These are phyloP conservation scores for Hyla sarda DNA, from an alignment of 2,113 vertebrate species.

Conservation along the genomic window DNA sequence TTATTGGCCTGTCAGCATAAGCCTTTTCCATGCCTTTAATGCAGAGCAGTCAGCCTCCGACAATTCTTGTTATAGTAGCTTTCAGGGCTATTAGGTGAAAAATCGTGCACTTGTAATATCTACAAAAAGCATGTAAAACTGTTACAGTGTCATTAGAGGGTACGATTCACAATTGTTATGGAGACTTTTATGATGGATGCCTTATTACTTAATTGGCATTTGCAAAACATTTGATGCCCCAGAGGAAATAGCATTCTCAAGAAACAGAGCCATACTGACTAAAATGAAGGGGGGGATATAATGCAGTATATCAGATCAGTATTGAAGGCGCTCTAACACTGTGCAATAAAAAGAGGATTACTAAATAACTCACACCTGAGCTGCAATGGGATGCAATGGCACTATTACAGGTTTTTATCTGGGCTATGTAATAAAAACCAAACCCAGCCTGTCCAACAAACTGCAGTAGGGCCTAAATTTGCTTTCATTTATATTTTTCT, in stretches of 20 bases:
- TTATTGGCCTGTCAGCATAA: slow-evolving; percentile 45
- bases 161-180: slow-evolving; percentile 39
- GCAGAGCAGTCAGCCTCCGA: slow-evolving; percentile 5
- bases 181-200: slow-evolving; percentile 6
- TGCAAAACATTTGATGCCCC: slow-evolving; percentile 24
- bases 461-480: no score
- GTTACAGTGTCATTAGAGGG: slow-evolving; percentile 43
- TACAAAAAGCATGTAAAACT: slow-evolving; percentile 45
- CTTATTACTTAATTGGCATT: slow-evolving; percentile 48
- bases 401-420: no score
- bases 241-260: slow-evolving; percentile 22
- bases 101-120: slow-evolving; percentile 5
- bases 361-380: background rate
- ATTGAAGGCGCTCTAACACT: background rate
- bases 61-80: slow-evolving; percentile 43
- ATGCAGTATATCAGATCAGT: slow-evolving; percentile 19
- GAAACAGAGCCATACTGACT: background rate
- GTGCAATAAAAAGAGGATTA: background rate
- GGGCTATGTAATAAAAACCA: no score
- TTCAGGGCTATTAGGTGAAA: slow-evolving; percentile 51
- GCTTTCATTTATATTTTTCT: background rate
- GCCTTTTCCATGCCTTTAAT: slow-evolving; percentile 45
- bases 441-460: no score
- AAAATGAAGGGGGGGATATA: background rate
- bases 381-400: no score